Evolutionary conservation across 2,797 vertebrate genomes (phyloP).

Genomic region (Clarias pachynema): DNA sequence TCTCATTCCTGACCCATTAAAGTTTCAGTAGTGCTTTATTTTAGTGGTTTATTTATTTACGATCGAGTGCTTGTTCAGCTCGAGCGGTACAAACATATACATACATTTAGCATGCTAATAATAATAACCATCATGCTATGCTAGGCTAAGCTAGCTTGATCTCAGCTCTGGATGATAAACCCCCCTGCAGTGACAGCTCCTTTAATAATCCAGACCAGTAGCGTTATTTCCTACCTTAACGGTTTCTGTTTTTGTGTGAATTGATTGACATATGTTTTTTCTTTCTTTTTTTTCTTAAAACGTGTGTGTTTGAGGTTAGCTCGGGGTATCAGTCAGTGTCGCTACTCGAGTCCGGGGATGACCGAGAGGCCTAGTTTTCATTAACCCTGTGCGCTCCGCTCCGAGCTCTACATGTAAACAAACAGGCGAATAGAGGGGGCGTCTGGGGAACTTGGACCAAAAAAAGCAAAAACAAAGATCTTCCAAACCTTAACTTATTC

Average conservation of each 20-base stretch:
- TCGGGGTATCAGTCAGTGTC: conserved; percentile 60
- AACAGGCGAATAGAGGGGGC: conserved; percentile 71
- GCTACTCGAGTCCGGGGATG: conserved; percentile 74
- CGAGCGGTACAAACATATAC: background rate
- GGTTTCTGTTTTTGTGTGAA: background rate
- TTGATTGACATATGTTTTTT: background rate
- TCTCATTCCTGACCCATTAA: background rate
- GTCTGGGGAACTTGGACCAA: conserved; percentile 75
- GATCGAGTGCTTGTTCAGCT: background rate
- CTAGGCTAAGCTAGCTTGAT: conserved; percentile 42
- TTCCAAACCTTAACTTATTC: conserved; percentile 38
- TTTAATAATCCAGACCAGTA: background rate
- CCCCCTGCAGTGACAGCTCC: background rate
- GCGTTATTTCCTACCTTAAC: too few relatives aligned
- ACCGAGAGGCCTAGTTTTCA: conserved; percentile 68
- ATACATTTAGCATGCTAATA: background rate
- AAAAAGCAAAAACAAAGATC: conserved; percentile 51
- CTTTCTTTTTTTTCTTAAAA: background rate
- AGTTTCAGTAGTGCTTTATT: background rate
- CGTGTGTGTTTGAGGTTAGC: conserved; percentile 51
- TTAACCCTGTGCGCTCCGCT: conserved; percentile 70
- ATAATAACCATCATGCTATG: conserved; percentile 32
- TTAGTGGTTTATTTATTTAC: background rate
- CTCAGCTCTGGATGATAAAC: background rate
- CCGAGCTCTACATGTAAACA: conserved; percentile 79